Evolutionary conservation across 30 jellyfish, hydroid and myxozoan species (phyloP).

Genomic region (Aurelia sp.): DNA sequence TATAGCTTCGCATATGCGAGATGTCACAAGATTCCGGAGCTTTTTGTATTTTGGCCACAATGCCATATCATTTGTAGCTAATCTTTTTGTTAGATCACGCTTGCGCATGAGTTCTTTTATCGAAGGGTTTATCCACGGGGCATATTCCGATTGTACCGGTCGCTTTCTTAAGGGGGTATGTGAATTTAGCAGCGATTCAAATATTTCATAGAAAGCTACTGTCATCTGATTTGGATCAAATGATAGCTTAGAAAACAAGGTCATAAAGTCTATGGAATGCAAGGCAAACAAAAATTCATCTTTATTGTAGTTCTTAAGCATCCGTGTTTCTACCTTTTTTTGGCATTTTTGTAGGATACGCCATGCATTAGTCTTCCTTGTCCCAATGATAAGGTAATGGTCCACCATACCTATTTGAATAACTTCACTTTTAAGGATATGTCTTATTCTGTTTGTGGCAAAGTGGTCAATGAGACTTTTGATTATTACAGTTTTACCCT

Average conservation of each 20-base stretch:
- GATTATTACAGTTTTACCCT: not conserved
- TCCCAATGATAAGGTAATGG: constrained; percentile 36
- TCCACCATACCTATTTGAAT: constrained; percentile 34
- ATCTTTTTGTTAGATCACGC: not conserved
- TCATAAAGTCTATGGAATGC: constrained; percentile 7
- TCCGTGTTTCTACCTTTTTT: no score
- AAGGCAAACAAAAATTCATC: constrained; percentile 11
- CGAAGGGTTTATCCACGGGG: constrained; percentile 53
- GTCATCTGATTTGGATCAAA: constrained; percentile 43
- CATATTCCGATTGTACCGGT: not conserved
- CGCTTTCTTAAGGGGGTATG: constrained; percentile 39
- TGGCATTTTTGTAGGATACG: not conserved
- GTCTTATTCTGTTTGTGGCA: constrained; percentile 29
- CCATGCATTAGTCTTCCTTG: constrained; percentile 42
- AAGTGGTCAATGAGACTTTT: constrained; percentile 28
- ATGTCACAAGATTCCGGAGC: constrained; percentile 18
- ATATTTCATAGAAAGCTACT: constrained; percentile 31
- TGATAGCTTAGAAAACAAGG: constrained; percentile 30
- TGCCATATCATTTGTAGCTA: not conserved
- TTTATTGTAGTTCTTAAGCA: no score
- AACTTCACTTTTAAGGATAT: constrained; percentile 32
- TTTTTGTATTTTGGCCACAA: constrained; percentile 5
- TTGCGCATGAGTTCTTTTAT: constrained; percentile 10
- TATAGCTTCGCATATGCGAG: constrained; percentile 16
- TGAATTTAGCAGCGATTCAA: constrained; percentile 30